Percentiles rank a stretch among this genome's conserved stretches.
These are phyloP conservation scores for Gallirallus australis DNA, from an alignment of 2,797 vertebrate species.

Conservation along the genomic window DNA sequence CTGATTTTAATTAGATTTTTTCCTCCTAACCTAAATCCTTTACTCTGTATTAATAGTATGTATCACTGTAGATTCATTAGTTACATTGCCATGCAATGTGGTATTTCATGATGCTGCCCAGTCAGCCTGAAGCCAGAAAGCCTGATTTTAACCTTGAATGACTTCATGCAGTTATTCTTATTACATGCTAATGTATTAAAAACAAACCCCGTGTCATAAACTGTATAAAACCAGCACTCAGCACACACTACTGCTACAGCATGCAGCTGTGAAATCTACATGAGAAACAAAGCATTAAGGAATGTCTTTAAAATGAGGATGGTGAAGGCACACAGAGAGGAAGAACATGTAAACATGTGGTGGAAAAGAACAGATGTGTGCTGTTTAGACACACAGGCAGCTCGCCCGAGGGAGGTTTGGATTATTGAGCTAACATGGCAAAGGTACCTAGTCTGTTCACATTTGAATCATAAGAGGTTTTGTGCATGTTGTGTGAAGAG, in stretches of 20 bases:
- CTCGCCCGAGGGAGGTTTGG: slow-evolving; percentile 27
- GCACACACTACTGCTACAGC: neutral
- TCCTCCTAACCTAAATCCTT: neutral
- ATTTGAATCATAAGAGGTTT: slow-evolving; percentile 18
- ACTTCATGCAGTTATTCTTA: slow-evolving; percentile 29
- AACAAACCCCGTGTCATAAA: neutral
- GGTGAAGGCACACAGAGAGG: neutral
- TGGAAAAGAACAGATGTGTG: slow-evolving; percentile 64
- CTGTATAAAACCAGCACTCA: neutral
- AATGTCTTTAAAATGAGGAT: slow-evolving; percentile 19
- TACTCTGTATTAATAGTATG: neutral
- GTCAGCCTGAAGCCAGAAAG: slow-evolving; percentile 38
- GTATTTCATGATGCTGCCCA: neutral
- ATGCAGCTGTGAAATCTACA: neutral
- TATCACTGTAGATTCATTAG: neutral
- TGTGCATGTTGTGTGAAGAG: neutral
- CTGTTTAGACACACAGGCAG: slow-evolving; percentile 44
- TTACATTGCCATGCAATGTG: neutral
- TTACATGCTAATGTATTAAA: neutral
- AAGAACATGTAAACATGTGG: slow-evolving; percentile 50
- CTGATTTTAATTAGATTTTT: neutral
- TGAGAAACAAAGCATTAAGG: slow-evolving; percentile 22
- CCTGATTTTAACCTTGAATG: slow-evolving; percentile 50
- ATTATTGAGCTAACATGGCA: slow-evolving; percentile 35
- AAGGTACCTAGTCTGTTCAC: slow-evolving; percentile 19